phyloP scores from a whole-genome alignment of 2,797 vertebrate genomes.

The Saxicola maurus region DNA sequence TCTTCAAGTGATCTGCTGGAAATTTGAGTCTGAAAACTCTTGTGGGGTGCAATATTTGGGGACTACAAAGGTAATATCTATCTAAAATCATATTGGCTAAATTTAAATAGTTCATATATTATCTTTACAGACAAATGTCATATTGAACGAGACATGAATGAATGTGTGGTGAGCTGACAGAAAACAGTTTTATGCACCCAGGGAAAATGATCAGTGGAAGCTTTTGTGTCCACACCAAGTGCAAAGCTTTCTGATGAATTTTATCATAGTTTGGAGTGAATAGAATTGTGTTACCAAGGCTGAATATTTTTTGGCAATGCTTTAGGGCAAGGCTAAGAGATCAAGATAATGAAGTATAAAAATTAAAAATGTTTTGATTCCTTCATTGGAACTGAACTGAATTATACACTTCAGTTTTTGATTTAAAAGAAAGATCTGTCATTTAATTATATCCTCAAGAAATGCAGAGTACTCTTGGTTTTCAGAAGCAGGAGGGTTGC shows the following conservation, averaged over 20 bases:
- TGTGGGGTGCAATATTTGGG: background rate
- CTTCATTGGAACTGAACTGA: background rate
- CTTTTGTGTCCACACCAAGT: background rate
- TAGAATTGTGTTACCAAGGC: background rate
- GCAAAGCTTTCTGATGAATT: background rate
- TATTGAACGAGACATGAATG: background rate
- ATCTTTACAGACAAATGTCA: background rate
- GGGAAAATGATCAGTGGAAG: background rate
- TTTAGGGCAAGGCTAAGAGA: background rate
- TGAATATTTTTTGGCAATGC: background rate
- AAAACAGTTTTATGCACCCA: background rate
- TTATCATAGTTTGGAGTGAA: background rate
- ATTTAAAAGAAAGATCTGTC: background rate
- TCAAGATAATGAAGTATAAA: background rate
- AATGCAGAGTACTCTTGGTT: background rate
- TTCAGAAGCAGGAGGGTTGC: background rate
- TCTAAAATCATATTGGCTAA: background rate
- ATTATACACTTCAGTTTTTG: background rate
- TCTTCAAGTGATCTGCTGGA: background rate
- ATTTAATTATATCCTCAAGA: background rate
- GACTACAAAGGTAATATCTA: background rate
- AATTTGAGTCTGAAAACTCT: background rate
- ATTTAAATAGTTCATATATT: background rate
- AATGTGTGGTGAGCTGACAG: background rate
- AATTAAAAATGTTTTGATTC: background rate